Evolutionary conservation across 2,113 vertebrate species (phyloP), one percentile per base, ranked within the genome.

Genomic region (Solea solea): DNA sequence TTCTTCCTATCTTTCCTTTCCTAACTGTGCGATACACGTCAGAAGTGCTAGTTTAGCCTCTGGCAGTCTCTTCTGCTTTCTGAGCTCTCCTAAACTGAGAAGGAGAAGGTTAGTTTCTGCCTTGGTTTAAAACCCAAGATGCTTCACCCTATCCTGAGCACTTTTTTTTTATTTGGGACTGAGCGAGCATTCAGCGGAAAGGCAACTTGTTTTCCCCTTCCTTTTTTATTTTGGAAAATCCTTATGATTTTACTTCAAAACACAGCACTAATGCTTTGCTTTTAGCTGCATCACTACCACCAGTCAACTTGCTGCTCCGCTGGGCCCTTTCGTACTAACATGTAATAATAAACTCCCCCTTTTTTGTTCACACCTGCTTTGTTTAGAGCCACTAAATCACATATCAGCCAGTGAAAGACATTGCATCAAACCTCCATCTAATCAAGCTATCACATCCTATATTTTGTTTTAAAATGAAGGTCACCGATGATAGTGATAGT

Each of bases 31-130:
- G 45, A 75, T 55, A 74, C 41, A 14, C 82, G n/a, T 88, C 90
- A 94, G 92, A 91, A 94, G 91, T 78, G 77, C 83, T 92, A 93
- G 91, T 75, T 92, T 94, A 93, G 90, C 90, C 66, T 93, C 92
- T 76, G 92, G 91, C 58, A 88, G 84, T 75, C 90, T 94, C 74
- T 82, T 91, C 89, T 89, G 81, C 89, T 92, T 92, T 91, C 80
- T 93, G 88, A 91, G 77, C 82, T 92, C 93, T 91, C 89, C 93
- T 88, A 92, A 90, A 86, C 78, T 78, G 82, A 90, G 90, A 89
- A 88, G 82, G 74, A 90, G 91, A 89, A 93, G 93, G 93, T 94
- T 84, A 91, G 92, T 94, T 82, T 69, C 64, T 73, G 74, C 77
- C 61, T 69, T 45, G 51, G 44, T 51, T 64, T 73, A 46, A 51